Evolutionary conservation across 2,797 vertebrate species (phyloP).

Genomic region (Heterohyrax brucei): DNA sequence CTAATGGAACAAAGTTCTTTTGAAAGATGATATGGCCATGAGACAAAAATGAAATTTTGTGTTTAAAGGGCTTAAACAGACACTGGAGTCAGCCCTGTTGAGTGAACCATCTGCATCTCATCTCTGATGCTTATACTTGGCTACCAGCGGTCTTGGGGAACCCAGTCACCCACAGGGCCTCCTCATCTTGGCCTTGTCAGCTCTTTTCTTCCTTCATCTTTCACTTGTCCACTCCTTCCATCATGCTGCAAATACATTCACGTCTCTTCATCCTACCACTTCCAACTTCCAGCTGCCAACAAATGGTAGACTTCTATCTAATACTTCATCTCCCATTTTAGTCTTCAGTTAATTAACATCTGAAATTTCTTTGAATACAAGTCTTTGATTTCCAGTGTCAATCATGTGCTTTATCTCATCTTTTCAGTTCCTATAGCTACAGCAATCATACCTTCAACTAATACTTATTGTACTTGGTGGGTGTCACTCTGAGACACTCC

Average conservation of each 20-base stretch:
- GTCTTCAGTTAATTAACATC: conserved; percentile 44
- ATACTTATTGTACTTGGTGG: neutral
- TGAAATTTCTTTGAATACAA: conserved; percentile 1
- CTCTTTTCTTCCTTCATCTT: neutral
- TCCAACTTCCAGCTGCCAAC: neutral
- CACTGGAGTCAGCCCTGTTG: neutral
- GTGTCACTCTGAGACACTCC: neutral
- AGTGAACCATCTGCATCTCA: neutral
- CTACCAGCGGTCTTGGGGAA: neutral
- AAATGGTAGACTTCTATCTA: conserved; percentile 26
- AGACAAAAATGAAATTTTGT: neutral
- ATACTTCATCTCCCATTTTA: conserved; percentile 29
- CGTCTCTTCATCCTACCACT: neutral
- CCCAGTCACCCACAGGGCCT: neutral
- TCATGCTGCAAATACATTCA: neutral
- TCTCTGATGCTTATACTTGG: neutral
- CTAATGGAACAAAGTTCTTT: conserved; percentile 16
- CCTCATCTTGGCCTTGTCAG: neutral
- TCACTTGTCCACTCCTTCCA: neutral
- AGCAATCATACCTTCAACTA: conserved; percentile 14
- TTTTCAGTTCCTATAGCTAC: conserved; percentile 19
- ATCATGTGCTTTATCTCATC: neutral
- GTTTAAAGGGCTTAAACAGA: neutral
- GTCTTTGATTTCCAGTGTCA: neutral
- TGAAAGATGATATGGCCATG: neutral